These are phyloP conservation scores for Steinernema khuongi DNA, from an alignment of 1,140 invertebrate species.

Conservation along the genomic window DNA sequence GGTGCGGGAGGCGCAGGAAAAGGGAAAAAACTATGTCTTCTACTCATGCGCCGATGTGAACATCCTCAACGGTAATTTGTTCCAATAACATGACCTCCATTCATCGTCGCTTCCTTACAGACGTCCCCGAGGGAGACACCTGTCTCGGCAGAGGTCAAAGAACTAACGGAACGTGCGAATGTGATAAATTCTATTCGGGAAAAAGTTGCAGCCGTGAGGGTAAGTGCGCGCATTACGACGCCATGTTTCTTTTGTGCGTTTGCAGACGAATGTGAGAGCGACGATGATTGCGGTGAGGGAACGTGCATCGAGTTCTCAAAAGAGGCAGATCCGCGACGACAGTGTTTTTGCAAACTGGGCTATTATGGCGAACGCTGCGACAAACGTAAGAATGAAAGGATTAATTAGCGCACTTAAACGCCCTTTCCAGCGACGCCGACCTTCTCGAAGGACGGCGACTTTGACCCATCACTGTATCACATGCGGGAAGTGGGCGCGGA, in stretches of 20 bases:
- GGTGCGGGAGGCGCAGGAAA: slow-evolving; percentile 80
- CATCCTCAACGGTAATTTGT: slow-evolving; percentile 64
- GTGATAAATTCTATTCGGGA: slow-evolving; percentile 28
- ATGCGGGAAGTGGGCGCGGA: slow-evolving; percentile 27
- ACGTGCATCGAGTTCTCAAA: slow-evolving; percentile 26
- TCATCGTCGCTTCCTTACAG: slow-evolving; percentile 24
- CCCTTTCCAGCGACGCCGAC: slow-evolving; percentile 23
- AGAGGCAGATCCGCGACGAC: slow-evolving; percentile 11
- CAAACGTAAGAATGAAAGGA: slow-evolving; percentile 23
- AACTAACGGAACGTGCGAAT: slow-evolving; percentile 35
- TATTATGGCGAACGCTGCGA: slow-evolving; percentile 34
- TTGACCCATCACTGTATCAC: slow-evolving; percentile 34
- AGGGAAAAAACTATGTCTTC: slow-evolving; percentile 75
- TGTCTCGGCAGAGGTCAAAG: slow-evolving; percentile 34
- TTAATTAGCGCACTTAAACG: neutral
- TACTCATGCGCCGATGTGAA: slow-evolving; percentile 92
- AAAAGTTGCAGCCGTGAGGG: neutral
- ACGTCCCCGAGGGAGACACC: slow-evolving; percentile 33
- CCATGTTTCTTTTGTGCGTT: neutral
- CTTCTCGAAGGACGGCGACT: slow-evolving; percentile 18
- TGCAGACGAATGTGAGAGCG: slow-evolving; percentile 36
- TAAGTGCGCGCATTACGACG: neutral
- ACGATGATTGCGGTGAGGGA: slow-evolving; percentile 39
- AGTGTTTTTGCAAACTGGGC: slow-evolving; percentile 39
- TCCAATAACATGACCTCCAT: slow-evolving; percentile 23